phyloP scores from a whole-genome alignment of 2,113 vertebrate species.

The Pipra filicauda region DNA sequence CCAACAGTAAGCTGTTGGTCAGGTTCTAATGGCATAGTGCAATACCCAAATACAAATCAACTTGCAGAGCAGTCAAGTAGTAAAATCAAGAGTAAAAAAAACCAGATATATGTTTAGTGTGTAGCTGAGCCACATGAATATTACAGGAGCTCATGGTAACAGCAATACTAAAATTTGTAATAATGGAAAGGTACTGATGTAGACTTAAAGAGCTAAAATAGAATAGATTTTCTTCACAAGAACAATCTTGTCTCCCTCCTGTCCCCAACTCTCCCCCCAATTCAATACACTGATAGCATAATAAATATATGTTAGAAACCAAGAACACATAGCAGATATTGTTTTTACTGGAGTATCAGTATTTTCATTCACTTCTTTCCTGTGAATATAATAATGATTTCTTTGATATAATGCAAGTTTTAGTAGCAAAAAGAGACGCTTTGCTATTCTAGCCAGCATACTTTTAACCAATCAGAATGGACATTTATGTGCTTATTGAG shows the following conservation, averaged over 20 bases:
- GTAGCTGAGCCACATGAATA: neutral
- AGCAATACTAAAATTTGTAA: neutral
- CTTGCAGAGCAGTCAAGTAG: neutral
- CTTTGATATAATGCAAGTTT: neutral
- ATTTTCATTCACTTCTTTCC: neutral
- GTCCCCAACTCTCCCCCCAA: fast-evolving
- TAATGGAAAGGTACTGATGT: neutral
- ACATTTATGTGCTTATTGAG: neutral
- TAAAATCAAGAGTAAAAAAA: neutral
- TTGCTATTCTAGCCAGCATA: neutral
- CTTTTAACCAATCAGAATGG: neutral
- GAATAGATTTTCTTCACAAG: neutral
- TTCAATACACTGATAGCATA: neutral
- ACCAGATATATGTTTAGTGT: neutral
- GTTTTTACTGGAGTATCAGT: neutral
- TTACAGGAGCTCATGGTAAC: neutral
- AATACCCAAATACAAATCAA: neutral
- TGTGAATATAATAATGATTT: neutral
- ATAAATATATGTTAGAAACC: neutral
- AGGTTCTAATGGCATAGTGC: neutral
- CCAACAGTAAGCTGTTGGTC: neutral
- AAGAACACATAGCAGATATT: neutral
- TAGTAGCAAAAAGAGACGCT: neutral
- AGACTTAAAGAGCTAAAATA: neutral
- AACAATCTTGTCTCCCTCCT: neutral